Conservation (phyloP, 2,888 invertebrate species). For the Cetonia aurata region DNA sequence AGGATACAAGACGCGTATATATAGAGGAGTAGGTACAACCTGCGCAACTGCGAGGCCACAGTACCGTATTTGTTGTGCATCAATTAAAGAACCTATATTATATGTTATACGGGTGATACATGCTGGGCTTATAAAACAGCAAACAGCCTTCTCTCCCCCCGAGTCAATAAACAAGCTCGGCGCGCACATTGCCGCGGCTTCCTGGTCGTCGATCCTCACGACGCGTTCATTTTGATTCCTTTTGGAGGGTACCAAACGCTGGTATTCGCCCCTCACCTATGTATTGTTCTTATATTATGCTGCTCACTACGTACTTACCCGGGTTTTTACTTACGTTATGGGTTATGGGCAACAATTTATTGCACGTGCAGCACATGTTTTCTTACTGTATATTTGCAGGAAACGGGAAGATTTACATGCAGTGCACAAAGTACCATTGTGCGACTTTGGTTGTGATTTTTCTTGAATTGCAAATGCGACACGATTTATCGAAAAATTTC, state of each 20-base stretch:
- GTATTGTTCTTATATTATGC: slow-evolving; percentile 47
- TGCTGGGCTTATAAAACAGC: slow-evolving; percentile 59
- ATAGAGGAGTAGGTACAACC: slow-evolving; percentile 46
- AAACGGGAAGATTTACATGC: slow-evolving; percentile 43
- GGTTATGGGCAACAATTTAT: slow-evolving; percentile 48
- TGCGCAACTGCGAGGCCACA: slow-evolving; percentile 19
- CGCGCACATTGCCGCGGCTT: slow-evolving; percentile 57
- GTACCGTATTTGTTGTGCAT: slow-evolving; percentile 57
- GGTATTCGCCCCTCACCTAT: slow-evolving; percentile 1
- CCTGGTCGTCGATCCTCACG: slow-evolving; percentile 58
- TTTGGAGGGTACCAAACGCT: slow-evolving; percentile 44
- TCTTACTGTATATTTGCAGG: slow-evolving; percentile 42
- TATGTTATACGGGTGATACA: slow-evolving; percentile 58
- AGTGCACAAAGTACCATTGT: slow-evolving; percentile 41
- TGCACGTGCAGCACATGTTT: slow-evolving; percentile 50
- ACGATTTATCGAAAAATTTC: slow-evolving; percentile 32
- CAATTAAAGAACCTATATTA: slow-evolving; percentile 60
- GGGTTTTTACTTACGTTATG: slow-evolving; percentile 47
- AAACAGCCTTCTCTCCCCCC: slow-evolving; percentile 49
- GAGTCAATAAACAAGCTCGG: slow-evolving; percentile 59
- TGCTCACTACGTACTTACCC: slow-evolving; percentile 31
- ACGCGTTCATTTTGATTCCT: slow-evolving; percentile 47
- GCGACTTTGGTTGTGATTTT: slow-evolving; percentile 13
- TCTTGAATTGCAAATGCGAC: slow-evolving; percentile 23
- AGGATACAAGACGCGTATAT: slow-evolving; percentile 44